Evolutionary conservation across 2,797 vertebrate species (phyloP).

Genomic region (Fratercula arctica): DNA sequence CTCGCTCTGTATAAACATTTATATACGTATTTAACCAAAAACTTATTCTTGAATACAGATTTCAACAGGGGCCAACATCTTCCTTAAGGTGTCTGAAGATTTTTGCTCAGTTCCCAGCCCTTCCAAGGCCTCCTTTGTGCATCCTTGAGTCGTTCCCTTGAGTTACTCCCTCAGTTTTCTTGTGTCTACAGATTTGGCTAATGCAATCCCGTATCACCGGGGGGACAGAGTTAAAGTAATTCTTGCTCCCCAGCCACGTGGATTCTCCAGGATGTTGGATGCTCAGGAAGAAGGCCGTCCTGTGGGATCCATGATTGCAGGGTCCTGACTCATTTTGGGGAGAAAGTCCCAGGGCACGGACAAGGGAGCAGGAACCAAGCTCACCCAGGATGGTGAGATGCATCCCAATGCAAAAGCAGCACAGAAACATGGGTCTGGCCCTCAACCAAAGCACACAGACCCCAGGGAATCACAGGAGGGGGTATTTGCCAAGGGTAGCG

Average conservation of each 20-base stretch:
- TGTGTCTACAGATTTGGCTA: not conserved
- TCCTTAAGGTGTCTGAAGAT: not conserved
- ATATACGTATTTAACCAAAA: not conserved
- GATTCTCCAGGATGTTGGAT: not conserved
- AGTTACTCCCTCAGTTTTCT: not conserved
- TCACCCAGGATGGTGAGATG: not conserved
- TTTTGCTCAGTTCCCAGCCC: not conserved
- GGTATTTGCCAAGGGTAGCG: not conserved
- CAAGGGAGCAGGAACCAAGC: not conserved
- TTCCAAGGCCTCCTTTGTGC: not conserved
- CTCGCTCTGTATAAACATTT: not conserved
- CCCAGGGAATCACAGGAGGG: too few species aligned
- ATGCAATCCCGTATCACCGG: not conserved
- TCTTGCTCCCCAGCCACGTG: accelerated
- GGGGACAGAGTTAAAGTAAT: not conserved
- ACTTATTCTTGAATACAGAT: not conserved
- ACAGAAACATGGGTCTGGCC: not conserved
- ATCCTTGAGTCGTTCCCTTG: not conserved
- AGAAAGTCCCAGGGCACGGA: not conserved
- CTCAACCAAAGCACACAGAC: not conserved
- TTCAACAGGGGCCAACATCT: not conserved
- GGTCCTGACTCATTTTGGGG: not conserved
- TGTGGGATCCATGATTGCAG: accelerated
- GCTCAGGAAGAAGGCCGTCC: not conserved
- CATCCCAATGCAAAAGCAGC: not conserved